Evolutionary conservation across 2,797 vertebrate genomes (phyloP).

Genomic region (Sciurus carolinensis): DNA sequence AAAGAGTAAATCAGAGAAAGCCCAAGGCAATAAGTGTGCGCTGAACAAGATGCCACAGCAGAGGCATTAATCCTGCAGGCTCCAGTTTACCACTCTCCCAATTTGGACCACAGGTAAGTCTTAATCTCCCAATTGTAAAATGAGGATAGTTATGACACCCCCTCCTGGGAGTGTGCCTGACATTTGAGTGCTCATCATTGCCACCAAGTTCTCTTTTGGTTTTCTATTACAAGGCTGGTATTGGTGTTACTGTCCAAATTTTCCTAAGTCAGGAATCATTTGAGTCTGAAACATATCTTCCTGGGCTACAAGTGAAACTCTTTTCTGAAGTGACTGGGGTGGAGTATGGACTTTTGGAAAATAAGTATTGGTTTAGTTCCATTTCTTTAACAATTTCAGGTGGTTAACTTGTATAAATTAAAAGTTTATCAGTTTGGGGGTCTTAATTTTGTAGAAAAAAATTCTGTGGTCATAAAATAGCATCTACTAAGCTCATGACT

Average conservation of each 20-base stretch:
- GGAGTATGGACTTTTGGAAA: neutral
- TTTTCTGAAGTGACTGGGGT: conserved; percentile 44
- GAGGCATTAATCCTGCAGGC: neutral
- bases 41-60: neutral
- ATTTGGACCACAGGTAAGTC: neutral
- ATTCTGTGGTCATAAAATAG: conserved; percentile 43
- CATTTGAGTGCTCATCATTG: neutral
- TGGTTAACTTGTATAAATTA: conserved; percentile 60
- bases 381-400: conserved; percentile 56
- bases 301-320: neutral
- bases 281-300: conserved; percentile 9
- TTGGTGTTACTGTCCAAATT: neutral
- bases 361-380: conserved; percentile 41
- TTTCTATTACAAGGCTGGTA: neutral
- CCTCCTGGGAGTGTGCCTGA: neutral
- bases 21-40: neutral
- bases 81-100: neutral
- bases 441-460: conserved; percentile 62
- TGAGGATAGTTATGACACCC: neutral
- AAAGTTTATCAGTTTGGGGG: conserved; percentile 34
- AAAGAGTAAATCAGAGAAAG: conserved; percentile 24
- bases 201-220: neutral
- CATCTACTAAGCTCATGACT: neutral
- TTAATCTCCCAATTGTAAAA: conserved; percentile 21
- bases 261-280: conserved; percentile 14